phyloP scores from a whole-genome alignment of 1,140 invertebrate species.

The Apis florea region DNA sequence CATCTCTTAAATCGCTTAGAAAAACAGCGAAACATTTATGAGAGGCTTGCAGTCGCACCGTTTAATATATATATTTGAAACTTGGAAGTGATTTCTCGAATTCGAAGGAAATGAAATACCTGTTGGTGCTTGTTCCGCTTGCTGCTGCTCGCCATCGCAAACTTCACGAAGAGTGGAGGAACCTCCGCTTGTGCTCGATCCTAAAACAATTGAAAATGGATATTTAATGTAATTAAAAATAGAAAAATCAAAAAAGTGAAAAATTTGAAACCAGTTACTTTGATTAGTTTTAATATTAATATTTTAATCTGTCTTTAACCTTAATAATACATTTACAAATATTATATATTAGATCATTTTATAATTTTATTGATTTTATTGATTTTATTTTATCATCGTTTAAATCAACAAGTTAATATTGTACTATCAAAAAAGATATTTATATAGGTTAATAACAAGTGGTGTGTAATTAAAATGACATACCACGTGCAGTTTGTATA shows the following conservation, averaged over 20 bases:
- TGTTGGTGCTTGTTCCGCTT: constrained; percentile 65
- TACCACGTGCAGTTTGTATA: constrained; percentile 57
- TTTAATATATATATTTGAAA: constrained; percentile 35
- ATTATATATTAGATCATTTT: no score
- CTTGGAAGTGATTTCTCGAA: constrained; percentile 6
- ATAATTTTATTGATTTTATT: no score
- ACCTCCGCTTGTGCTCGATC: constrained; percentile 75
- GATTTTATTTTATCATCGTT: no score
- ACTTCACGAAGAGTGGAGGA: constrained; percentile 73
- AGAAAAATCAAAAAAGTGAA: not conserved
- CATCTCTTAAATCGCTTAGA: constrained; percentile 48
- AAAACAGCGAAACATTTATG: constrained; percentile 58
- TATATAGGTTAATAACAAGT: not conserved
- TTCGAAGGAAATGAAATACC: constrained; percentile 67
- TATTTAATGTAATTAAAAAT: not conserved
- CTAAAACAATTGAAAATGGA: constrained; percentile 48
- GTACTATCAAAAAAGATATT: not conserved
- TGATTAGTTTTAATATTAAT: no score
- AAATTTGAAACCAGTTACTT: no score
- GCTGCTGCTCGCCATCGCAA: constrained; percentile 68
- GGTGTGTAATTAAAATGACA: not conserved
- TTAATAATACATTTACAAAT: no score
- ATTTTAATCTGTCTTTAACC: no score
- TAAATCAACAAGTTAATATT: no score
- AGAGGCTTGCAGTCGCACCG: constrained; percentile 64